Base-by-base conservation (phyloP, 2,113 vertebrate species). In the Calyptommatus sinebrachiatus region DNA sequence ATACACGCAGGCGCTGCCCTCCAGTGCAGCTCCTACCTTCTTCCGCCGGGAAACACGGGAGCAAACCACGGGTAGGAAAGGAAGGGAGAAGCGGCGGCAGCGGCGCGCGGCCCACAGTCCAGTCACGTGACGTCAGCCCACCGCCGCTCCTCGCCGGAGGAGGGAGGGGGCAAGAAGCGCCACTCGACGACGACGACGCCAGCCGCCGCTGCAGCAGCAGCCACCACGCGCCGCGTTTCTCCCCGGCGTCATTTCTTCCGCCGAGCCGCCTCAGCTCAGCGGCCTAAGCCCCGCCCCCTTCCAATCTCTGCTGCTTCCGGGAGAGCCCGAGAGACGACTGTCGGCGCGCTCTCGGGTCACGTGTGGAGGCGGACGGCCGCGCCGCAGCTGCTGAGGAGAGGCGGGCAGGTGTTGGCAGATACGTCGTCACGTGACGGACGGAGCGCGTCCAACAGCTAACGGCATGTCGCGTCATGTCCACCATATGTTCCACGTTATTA, bases 101-200 rank as follows among this genome's bases (percentile, higher is more conserved):
- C 48, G 48, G 3, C 8, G 22, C 10, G 11, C 61, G 9, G 14
- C 29, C 48, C 46, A 41, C 35, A 35, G 26, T 48, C 66, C 21
- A 57, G 53, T 57, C 53, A n/a, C 11, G 4, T 28, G n/a, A 16
- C 24, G 2, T 78, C 41, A 57, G 14, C 26, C 57, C 7, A 18
- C 16, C 1, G 75, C 81, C 1, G 70, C 82, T n/a, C 71, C 84
- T 24, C 77, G 71, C 76, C 78, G 62, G 72, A 79, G 29, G 14
- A 81, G 63, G 65, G n/a, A 29, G 46, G 29, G 53, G n/a, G 71
- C 48, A 1, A 50, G 18, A 18, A 57, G 8, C 12, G 22, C 35
- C 35, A 41, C 35, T 41, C 35, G 35, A 41, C 35, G 35, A 5
- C 35, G 35, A 41, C 35, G 35, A 2, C 35, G 35, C n/a, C n/a